Evolutionary conservation across 2,888 invertebrate genomes (phyloP).

Genomic region (Agelastica alni): DNA sequence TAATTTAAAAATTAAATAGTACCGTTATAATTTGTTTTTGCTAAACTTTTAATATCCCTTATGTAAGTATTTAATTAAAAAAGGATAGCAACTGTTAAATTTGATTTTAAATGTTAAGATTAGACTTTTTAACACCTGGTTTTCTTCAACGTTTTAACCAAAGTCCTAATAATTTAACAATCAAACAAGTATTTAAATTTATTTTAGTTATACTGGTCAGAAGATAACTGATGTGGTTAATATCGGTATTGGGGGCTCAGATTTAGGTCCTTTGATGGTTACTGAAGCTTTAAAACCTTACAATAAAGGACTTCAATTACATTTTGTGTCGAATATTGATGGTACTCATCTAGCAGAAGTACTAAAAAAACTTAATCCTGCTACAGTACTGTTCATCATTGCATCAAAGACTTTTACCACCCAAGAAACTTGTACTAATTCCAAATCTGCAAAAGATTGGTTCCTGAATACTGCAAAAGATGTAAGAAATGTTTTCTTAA

Average conservation of each 20-base stretch:
- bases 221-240: slow-evolving; percentile 96
- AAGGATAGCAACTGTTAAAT: too few relatives aligned
- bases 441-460: slow-evolving; percentile 97
- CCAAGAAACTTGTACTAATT: slow-evolving; percentile 99
- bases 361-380: slow-evolving; percentile 85
- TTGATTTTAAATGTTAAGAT: too few relatives aligned
- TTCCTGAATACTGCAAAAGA: slow-evolving; percentile 84
- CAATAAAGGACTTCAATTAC: slow-evolving; percentile 81
- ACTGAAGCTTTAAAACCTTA: slow-evolving; percentile 96
- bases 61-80: too few relatives aligned
- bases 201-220: slow-evolving; percentile 80
- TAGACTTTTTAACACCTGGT: too few relatives aligned
- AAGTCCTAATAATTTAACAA: too few relatives aligned
- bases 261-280: slow-evolving; percentile 98
- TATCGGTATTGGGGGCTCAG: slow-evolving; percentile 99
- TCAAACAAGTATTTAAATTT: too few relatives aligned
- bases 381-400: slow-evolving; percentile 95
- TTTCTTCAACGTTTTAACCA: too few relatives aligned
- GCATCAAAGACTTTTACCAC: slow-evolving; percentile 99
- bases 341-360: slow-evolving; percentile 97
- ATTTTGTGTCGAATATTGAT: slow-evolving; percentile 99
- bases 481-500: slow-evolving; percentile 61
- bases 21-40: too few relatives aligned
- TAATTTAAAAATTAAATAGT: too few relatives aligned
- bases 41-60: too few relatives aligned